These are phyloP conservation scores for Triplophysa siluroides DNA, from an alignment of 2,113 vertebrate genomes.

Conservation along the genomic window DNA sequence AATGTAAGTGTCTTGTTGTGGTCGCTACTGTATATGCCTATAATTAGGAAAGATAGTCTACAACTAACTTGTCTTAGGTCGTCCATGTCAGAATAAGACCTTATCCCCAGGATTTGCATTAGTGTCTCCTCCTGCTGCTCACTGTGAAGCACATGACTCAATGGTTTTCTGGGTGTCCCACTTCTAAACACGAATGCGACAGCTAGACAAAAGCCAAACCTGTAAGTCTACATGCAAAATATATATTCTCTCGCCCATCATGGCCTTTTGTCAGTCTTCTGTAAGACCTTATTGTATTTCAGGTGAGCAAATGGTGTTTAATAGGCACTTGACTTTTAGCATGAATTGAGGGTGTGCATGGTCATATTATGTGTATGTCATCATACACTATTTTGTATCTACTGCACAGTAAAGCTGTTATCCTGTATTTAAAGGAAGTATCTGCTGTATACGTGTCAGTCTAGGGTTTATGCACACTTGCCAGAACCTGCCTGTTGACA, in stretches of 20 bases:
- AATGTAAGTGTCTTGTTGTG: neutral
- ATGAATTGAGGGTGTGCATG: slow-evolving; percentile 25
- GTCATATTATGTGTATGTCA: slow-evolving; percentile 33
- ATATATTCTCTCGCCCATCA: slow-evolving; percentile 41
- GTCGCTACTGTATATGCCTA: slow-evolving; percentile 1
- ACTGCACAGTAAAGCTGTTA: slow-evolving; percentile 27
- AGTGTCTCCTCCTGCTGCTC: slow-evolving; percentile 49
- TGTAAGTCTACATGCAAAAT: slow-evolving; percentile 55
- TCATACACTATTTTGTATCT: slow-evolving; percentile 27
- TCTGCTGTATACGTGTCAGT: neutral
- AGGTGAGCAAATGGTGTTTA: slow-evolving; percentile 21
- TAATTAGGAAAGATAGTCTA: neutral
- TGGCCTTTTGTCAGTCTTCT: slow-evolving; percentile 11
- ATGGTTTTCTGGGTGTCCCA: slow-evolving; percentile 50
- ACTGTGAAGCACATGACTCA: slow-evolving; percentile 49
- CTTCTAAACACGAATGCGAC: slow-evolving; percentile 46
- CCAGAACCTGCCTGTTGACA: slow-evolving; percentile 47
- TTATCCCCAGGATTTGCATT: slow-evolving; percentile 40
- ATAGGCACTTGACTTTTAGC: slow-evolving; percentile 23
- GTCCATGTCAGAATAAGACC: slow-evolving; percentile 23
- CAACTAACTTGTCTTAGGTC: neutral
- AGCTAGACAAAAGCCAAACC: slow-evolving; percentile 48
- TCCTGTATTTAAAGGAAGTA: slow-evolving; percentile 28
- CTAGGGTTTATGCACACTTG: neutral
- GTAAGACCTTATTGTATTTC: slow-evolving; percentile 34